A percentile compares a stretch with the other conserved stretches of the same genome.
These are phyloP conservation scores for Pachliopta kotzebuea DNA, from an alignment of 2,888 invertebrate species.

Conservation along the genomic window DNA sequence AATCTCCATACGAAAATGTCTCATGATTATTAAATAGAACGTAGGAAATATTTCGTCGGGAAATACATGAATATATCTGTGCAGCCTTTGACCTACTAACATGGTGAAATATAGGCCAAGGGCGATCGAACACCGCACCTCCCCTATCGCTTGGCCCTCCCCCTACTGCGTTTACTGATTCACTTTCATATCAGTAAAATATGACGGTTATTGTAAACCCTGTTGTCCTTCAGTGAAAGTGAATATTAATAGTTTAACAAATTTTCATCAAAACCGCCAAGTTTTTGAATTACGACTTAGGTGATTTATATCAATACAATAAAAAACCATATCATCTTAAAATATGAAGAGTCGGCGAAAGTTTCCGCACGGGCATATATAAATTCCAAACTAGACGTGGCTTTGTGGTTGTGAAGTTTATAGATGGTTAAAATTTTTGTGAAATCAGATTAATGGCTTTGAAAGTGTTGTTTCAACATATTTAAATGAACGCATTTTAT, in stretches of 20 bases:
- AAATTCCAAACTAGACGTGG: constrained; percentile 2
- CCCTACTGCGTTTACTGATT: background rate
- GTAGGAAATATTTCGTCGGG: background rate
- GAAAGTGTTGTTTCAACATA: constrained; percentile 1
- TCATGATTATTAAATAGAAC: background rate
- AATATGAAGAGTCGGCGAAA: constrained; percentile 11
- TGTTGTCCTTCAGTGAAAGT: background rate
- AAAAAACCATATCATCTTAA: background rate
- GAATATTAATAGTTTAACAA: background rate
- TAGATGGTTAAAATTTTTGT: background rate
- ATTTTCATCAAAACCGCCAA: background rate
- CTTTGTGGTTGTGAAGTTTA: background rate
- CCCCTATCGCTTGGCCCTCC: constrained; percentile 39
- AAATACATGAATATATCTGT: constrained; percentile 19
- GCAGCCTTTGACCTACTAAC: constrained; percentile 42
- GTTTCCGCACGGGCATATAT: constrained; percentile 1
- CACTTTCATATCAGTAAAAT: constrained; percentile 18
- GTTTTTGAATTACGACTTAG: background rate
- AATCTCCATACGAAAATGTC: background rate
- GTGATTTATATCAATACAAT: background rate
- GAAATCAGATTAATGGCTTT: constrained; percentile 1
- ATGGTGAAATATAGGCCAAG: constrained; percentile 56
- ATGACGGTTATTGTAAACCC: constrained; percentile 1
- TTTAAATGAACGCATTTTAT: constrained; percentile 4
- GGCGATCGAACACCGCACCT: constrained; percentile 50